Evolutionary conservation across 2,797 vertebrate species (phyloP).

Genomic region (Mionectes olivaceus): DNA sequence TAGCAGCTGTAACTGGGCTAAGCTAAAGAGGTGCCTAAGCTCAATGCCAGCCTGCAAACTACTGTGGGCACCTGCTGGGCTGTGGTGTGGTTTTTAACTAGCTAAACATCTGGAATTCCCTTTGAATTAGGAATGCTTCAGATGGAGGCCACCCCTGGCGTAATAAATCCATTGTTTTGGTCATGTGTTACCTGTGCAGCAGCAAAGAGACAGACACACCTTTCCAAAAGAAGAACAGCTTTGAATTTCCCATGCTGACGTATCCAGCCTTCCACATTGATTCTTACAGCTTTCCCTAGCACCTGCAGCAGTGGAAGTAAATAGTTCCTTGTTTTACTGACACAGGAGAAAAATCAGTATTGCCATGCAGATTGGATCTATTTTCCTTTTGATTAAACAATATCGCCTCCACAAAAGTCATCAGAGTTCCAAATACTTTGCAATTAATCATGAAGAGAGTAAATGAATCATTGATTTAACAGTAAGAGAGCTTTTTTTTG

Average conservation of each 20-base stretch:
- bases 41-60: not conserved
- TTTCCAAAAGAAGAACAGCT: not conserved
- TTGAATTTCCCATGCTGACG: not conserved
- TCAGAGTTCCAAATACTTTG: slow-evolving; percentile 35
- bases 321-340: slow-evolving; percentile 15
- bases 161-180: not conserved
- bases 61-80: not conserved
- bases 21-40: not conserved
- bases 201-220: not conserved
- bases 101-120: not conserved
- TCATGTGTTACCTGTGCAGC: not conserved
- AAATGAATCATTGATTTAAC: slow-evolving; percentile 71
- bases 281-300: not conserved
- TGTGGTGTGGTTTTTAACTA: not conserved
- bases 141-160: not conserved
- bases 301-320: not conserved
- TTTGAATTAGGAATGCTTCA: not conserved
- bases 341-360: not conserved
- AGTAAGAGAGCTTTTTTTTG: not conserved
- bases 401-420: slow-evolving; percentile 42
- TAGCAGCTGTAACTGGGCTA: not conserved
- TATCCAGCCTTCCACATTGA: not conserved
- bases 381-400: slow-evolving; percentile 17
- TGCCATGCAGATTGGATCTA: not conserved
- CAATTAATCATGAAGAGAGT: slow-evolving; percentile 48